A percentile compares a stretch with the other conserved stretches of the same genome.
Conservation (phyloP, 2,797 vertebrate genomes). For the Tragelaphus oryx region DNA sequence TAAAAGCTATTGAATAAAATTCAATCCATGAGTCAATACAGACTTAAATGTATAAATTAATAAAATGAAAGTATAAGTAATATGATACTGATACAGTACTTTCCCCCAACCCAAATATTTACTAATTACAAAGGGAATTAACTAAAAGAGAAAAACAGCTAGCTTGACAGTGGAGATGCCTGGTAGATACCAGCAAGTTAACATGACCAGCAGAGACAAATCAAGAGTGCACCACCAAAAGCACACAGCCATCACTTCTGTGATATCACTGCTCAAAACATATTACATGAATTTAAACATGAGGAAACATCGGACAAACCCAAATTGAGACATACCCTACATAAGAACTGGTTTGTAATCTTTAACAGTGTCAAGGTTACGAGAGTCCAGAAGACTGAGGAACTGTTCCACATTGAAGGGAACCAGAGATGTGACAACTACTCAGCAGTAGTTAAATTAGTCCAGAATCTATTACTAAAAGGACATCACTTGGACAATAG, state of each 20-base stretch:
- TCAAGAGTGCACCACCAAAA: background rate
- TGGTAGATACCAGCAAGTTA: background rate
- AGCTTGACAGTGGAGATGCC: background rate
- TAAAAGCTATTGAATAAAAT: background rate
- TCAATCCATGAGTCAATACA: background rate
- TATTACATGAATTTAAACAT: background rate
- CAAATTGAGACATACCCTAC: background rate
- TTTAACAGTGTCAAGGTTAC: background rate
- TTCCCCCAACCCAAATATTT: background rate
- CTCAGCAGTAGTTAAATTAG: background rate
- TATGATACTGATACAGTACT: background rate
- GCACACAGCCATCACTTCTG: background rate
- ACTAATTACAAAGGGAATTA: background rate
- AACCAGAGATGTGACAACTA: background rate
- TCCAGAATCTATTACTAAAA: background rate
- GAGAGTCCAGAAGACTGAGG: background rate
- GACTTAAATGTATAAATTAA: background rate
- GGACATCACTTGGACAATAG: background rate
- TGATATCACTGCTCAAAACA: background rate
- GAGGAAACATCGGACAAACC: background rate
- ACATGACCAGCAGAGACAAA: background rate
- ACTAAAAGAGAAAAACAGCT: background rate
- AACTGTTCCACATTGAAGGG: background rate
- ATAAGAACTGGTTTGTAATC: background rate
- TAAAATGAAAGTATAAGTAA: background rate